phyloP scores from a whole-genome alignment of 2,797 vertebrate species.

The Anniella stebbinsi region DNA sequence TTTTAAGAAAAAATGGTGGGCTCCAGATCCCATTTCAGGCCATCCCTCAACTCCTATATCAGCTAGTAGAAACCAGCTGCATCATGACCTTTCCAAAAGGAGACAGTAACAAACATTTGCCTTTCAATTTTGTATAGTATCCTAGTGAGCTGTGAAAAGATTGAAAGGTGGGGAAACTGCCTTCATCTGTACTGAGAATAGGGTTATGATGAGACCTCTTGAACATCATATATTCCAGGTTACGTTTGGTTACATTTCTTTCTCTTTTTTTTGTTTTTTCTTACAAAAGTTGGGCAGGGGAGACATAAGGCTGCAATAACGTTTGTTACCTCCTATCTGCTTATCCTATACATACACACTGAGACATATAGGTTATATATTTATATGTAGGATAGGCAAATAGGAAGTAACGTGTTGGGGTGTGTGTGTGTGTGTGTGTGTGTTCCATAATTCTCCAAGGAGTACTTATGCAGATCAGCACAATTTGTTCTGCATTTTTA shows the following conservation, averaged over 20 bases:
- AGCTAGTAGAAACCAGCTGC: not conserved
- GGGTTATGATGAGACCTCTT: not conserved
- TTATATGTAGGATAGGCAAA: too few relatives aligned
- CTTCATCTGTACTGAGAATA: not conserved
- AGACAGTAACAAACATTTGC: not conserved
- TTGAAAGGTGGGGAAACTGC: not conserved
- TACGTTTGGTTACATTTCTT: not conserved
- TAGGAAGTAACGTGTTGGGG: too few relatives aligned
- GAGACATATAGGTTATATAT: too few relatives aligned
- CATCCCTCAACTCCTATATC: not conserved
- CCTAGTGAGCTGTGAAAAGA: not conserved
- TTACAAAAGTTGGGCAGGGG: not conserved
- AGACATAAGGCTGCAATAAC: not conserved
- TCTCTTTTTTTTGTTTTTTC: not conserved
- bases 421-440: too few relatives aligned
- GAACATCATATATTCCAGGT: not conserved
- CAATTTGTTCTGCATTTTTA: not conserved
- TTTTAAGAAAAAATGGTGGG: not conserved
- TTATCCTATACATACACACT: too few relatives aligned
- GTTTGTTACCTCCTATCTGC: not conserved
- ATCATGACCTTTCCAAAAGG: not conserved
- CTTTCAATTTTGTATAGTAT: not conserved
- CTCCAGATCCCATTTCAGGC: not conserved
- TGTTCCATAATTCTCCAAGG: not conserved
- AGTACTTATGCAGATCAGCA: not conserved